Base-by-base conservation (phyloP, 2,888 invertebrate genomes). In the Harpalus rufipes region DNA sequence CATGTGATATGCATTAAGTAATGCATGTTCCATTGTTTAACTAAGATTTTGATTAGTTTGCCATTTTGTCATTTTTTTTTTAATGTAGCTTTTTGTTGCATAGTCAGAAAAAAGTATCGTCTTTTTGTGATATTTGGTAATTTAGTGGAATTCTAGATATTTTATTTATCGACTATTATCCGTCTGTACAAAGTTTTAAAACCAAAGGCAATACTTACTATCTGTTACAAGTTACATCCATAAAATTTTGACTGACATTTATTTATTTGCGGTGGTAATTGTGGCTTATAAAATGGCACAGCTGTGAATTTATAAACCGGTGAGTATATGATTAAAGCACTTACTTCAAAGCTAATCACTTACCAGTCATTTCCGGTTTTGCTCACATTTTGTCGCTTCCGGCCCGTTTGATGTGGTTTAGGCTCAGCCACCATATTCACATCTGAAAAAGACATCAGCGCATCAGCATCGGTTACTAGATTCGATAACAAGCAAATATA, bases 361-460 rank as follows among this genome's bases (percentile, higher is more conserved):
- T 90, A 93, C 93, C 93, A 93, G 90, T 93, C 93, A 90, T 93
- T 93, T 89, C 93, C 93, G 86, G 93, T 93, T 91, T 93, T 93
- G 88, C 93, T 92, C 87, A 93, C 91, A 91, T 93, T 93, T 89
- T 93, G 93, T 87, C 93, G 91, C 89, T 93, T 93, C 87, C 93
- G 91, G 87, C 93, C 93, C 86, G 93, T 93, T 90, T 94, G 94
- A 89, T 94, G 93, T 85, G 94, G 93, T 90, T 95, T 95, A 85
- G 94, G 94, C 90, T 94, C 94, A 68, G 94, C 94, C 78, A 94
- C 94, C 93, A 94, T 93, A 90, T 94, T 95, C 88, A 94, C 94
- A 92, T 94, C 94, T 94, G 92, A 92, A 92, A 85, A 87, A 18
- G 21, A 63, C 91, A 85, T 92, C 92, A 85, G 87, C 7, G 63